A percentile compares a stretch with the other conserved stretches of the same genome.
Conservation (phyloP, 2,888 invertebrate species). For the Dynastes grantii region DNA sequence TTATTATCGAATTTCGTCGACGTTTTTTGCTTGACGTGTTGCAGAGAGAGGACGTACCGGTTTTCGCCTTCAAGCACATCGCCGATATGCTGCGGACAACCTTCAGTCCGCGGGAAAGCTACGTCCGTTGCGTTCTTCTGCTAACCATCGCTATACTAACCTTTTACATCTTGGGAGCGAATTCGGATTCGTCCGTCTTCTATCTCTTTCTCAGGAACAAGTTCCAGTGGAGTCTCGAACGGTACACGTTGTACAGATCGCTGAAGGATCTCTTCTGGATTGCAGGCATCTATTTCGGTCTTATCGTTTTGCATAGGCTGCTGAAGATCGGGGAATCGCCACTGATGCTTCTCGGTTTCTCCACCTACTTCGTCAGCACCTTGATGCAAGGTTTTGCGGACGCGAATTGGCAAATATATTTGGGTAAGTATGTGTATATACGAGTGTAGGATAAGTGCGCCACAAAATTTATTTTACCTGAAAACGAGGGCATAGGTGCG, state of each 20-base stretch:
- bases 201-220: constrained; percentile 78
- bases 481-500: too few relatives aligned
- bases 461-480: too few relatives aligned
- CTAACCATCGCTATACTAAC: constrained; percentile 69
- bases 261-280: constrained; percentile 72
- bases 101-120: constrained; percentile 5
- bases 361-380: constrained; percentile 53
- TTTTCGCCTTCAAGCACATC: constrained; percentile 23
- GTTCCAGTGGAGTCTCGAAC: constrained; percentile 79
- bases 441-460: not conserved
- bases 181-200: constrained; percentile 72
- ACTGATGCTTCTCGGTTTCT: constrained; percentile 69
- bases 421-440: constrained; percentile 65
- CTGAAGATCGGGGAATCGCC: constrained; percentile 70
- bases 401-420: constrained; percentile 72
- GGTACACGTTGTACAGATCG: constrained; percentile 76
- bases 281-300: constrained; percentile 74
- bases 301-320: constrained; percentile 73
- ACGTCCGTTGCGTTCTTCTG: constrained; percentile 71
- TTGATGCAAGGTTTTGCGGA: constrained; percentile 68
- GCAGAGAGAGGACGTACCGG: not conserved
- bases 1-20: not conserved
- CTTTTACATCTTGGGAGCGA: constrained; percentile 67
- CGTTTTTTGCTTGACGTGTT: too few relatives aligned
- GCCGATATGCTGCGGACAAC: constrained; percentile 25